Conservation (phyloP, 2,113 vertebrate species). For the Pedionomus torquatus region DNA sequence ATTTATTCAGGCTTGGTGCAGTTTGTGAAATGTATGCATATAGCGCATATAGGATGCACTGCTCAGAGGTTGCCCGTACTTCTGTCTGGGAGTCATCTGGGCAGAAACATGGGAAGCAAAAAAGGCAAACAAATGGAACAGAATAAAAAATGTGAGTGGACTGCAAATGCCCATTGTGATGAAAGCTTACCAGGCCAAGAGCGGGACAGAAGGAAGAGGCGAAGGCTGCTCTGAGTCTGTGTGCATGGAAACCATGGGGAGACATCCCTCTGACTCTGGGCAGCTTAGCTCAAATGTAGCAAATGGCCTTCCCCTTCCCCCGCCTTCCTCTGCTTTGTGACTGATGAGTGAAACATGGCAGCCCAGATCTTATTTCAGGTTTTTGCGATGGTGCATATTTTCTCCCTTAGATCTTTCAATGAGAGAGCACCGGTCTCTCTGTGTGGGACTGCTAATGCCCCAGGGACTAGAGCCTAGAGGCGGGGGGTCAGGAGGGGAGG, state of each 20-base stretch:
- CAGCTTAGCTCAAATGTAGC: neutral
- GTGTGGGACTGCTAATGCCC: neutral
- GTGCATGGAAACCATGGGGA: neutral
- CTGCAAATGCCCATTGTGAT: neutral
- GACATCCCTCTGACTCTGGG: neutral
- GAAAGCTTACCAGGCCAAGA: rapidly evolving
- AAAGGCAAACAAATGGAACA: neutral
- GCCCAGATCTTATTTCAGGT: slow-evolving; percentile 42
- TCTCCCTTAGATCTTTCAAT: slow-evolving; percentile 1
- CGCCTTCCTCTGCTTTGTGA: neutral
- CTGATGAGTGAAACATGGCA: neutral
- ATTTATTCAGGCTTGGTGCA: rapidly evolving
- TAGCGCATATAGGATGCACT: neutral
- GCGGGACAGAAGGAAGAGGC: neutral
- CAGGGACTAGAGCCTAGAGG: neutral
- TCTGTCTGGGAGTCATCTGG: neutral
- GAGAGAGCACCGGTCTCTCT: neutral
- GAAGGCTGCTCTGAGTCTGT: neutral
- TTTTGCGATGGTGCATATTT: neutral
- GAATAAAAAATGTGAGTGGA: neutral
- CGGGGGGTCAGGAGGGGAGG: neutral
- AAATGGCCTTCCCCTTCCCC: neutral
- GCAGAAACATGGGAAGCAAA: rapidly evolving
- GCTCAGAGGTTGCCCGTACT: neutral
- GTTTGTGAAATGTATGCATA: neutral